Base-by-base conservation (phyloP, 64 coral and sea anemone species). In the Pachyseris speciosa region DNA sequence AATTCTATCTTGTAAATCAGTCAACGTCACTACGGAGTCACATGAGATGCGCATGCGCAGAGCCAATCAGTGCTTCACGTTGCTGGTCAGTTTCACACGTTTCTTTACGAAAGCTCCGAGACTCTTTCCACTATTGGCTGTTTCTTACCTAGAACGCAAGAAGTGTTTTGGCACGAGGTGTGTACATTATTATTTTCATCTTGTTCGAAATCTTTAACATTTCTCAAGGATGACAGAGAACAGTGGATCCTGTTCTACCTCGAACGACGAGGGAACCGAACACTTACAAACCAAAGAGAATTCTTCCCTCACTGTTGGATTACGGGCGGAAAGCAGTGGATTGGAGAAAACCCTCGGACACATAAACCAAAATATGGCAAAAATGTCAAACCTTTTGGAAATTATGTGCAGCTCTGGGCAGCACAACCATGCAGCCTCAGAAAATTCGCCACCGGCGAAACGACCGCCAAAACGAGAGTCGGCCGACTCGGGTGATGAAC, bases 1-100 rank as follows among this genome's bases (percentile, higher is more conserved):
- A n/a, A n/a, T 78, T 80, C 44, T 60, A 83, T 77, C 73, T 4
- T 77, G 73, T 77, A 36, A 77, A 45, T 77, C 73, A 77, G 39
- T 77, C 73, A 45, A 45, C 3, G 73, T 24, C 25, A 77, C 73
- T 4, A 77, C 25, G 73, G 73, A 77, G 38, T 77, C 38, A 77
- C 73, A 45, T 77, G 38, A 1, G 1, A 20, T 59, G 53, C 53
- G 53, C 19, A 59, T 59, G 53, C 53, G 53, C 53, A n/a, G 13
- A 20, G 53, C 15, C 22, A 16, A 20, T 58, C 53, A 59, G 53
- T 59, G 5, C 22, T 59, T n/a, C 13, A 20, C 53, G 10, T 45
- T 45, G 43, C 43, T 45, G 43, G 11, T 45, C 43, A 6, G 43
- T 45, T 45, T 6, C 11, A 6, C 43, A 45, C 43, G 43, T 45